phyloP scores from a whole-genome alignment of 2,888 invertebrate genomes.

The Eudemis profundana region DNA sequence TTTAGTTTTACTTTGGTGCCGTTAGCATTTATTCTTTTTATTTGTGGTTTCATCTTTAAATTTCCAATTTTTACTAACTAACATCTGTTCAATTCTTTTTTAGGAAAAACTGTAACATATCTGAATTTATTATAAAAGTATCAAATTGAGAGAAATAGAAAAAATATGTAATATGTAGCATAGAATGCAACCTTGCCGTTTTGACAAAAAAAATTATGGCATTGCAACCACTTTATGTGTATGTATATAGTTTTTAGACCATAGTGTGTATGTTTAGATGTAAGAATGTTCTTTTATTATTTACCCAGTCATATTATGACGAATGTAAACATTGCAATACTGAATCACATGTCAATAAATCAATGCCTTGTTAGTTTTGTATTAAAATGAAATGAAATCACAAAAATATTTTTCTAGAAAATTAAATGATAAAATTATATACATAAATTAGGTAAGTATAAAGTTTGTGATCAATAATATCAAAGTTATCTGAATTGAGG shows the following conservation, averaged over 20 bases:
- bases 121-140: conserved; percentile 46
- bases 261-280: conserved; percentile 32
- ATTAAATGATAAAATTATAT: conserved; percentile 29
- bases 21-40: conserved; percentile 53
- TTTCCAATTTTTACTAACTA: neutral
- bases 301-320: conserved; percentile 50
- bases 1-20: conserved; percentile 57
- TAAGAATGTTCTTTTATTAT: conserved; percentile 53
- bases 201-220: conserved; percentile 41
- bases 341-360: conserved; percentile 54
- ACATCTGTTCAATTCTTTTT: conserved; percentile 1
- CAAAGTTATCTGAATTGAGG: neutral
- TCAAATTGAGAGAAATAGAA: conserved; percentile 42
- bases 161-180: conserved; percentile 54
- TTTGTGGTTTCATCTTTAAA: conserved; percentile 16
- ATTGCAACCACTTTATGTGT: conserved; percentile 43
- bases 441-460: conserved; percentile 27
- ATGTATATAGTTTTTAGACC: conserved; percentile 40
- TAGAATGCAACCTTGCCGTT: conserved; percentile 73
- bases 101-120: conserved; percentile 43
- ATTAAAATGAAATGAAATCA: conserved; percentile 48
- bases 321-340: conserved; percentile 46
- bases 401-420: conserved; percentile 45
- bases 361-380: conserved; percentile 66
- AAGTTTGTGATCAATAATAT: conserved; percentile 13